Conservation (phyloP, 2,797 vertebrate genomes). For the Poecilia gillii region DNA sequence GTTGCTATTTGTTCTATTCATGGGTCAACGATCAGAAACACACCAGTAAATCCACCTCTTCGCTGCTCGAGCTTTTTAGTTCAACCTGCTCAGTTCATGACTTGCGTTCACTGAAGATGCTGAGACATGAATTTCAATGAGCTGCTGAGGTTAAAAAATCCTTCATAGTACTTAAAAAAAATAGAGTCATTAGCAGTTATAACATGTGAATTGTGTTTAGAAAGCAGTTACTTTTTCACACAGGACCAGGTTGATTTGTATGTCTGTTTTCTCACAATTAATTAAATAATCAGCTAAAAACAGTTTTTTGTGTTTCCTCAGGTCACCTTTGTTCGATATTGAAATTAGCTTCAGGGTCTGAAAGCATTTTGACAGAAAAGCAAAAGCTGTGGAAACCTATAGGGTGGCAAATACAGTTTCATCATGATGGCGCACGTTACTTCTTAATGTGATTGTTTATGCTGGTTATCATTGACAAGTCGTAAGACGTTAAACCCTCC, state of each 20-base stretch:
- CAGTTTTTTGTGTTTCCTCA: not conserved
- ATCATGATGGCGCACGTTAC: not conserved
- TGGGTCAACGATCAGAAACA: not conserved
- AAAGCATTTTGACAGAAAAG: not conserved
- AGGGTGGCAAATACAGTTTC: not conserved
- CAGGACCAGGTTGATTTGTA: not conserved
- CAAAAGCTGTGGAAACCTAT: not conserved
- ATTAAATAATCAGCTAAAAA: not conserved
- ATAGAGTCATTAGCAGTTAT: not conserved
- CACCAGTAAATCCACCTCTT: not conserved
- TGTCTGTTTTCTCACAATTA: not conserved
- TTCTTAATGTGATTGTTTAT: not conserved
- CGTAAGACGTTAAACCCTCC: not conserved
- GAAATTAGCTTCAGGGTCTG: not conserved
- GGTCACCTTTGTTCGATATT: not conserved
- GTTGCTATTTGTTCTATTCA: not conserved
- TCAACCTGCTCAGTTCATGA: not conserved
- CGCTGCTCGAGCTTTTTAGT: not conserved
- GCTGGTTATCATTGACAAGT: not conserved
- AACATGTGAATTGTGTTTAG: not conserved
- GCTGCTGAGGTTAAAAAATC: not conserved
- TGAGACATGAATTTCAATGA: not conserved
- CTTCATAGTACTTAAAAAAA: not conserved
- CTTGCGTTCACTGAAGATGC: not conserved
- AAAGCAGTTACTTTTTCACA: not conserved